These are phyloP conservation scores for Phocoena sinus DNA, from an alignment of 2,113 vertebrate species.

Conservation along the genomic window DNA sequence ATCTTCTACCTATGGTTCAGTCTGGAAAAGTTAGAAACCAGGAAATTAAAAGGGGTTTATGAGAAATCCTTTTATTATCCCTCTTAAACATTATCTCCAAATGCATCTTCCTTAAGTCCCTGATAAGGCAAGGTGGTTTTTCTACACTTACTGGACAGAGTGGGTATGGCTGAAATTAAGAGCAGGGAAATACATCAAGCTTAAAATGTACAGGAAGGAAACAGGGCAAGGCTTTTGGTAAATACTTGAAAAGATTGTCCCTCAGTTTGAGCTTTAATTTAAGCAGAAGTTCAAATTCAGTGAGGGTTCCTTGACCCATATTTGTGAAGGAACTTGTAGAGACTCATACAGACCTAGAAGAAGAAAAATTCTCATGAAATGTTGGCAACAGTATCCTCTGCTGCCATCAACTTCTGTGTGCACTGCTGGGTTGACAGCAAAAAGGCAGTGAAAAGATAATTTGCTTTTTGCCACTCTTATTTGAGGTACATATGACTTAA, in stretches of 20 bases:
- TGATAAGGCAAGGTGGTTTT: background rate
- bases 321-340: background rate
- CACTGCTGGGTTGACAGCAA: background rate
- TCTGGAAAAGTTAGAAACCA: background rate
- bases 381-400: background rate
- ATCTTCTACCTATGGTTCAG: background rate
- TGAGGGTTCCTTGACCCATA: background rate
- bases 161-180: background rate
- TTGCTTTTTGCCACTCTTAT: background rate
- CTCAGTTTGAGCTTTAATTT: background rate
- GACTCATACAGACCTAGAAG: background rate
- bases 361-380: background rate
- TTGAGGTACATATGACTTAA: background rate
- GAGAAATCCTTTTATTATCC: background rate
- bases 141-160: background rate
- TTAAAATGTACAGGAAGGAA: background rate
- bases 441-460: background rate
- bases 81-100: background rate
- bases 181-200: background rate
- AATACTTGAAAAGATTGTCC: background rate
- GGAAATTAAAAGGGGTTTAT: background rate
- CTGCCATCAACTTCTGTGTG: background rate
- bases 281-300: background rate
- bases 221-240: background rate
- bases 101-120: background rate